Evolutionary conservation across 2,797 vertebrate species (phyloP), one percentile per base, ranked within the genome.

Genomic region (Crypturellus tataupa): DNA sequence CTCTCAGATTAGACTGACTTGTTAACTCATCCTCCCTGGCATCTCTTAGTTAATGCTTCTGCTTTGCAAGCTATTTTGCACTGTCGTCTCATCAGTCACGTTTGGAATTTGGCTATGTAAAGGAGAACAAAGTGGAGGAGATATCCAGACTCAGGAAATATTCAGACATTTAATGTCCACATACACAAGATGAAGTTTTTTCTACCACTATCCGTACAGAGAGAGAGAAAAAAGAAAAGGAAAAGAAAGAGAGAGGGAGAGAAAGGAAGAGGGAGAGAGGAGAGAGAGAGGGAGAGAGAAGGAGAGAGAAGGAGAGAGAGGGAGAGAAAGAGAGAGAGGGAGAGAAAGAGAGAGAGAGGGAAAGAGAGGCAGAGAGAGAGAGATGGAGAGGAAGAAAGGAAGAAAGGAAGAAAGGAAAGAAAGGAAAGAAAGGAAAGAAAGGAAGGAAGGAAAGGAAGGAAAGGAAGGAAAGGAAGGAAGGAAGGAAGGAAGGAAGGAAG

Each of bases 1-100:
- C 53, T 89, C 89, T 88, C 75, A 90, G 60, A 79, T 94, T 89
- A 95, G 70, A 29, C 68, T 95, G 80, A 91, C 67, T 92, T 93
- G 91, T 86, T 95, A 96, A 82, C 77, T 77, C 67, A 53, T 82
- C 51, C 15, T 93, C 27, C 35, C 47, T 85, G 40, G n/a, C 78
- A 87, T 73, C 85, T 79, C 75, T 84, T 46, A 1, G 4, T 82
- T 87, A 89, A 85, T 92, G 55, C 51, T 20, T 77, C 60, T 88
- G 67, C 60, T 94, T 89, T 92, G 63, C 64, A 83, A 94, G 33
- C 42, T 86, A 2, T 85, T 95, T 92, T 59, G 91, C 12, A 40
- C 37, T 39, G 46, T 72, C 42, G 46, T 72, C 42, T 80, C 76
- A 83, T 87, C 58, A 37, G 53, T 62, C 64, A 40, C 15, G 19